These are phyloP conservation scores for Isurus oxyrinchus DNA, from an alignment of 2,113 vertebrate genomes.

Conservation along the genomic window DNA sequence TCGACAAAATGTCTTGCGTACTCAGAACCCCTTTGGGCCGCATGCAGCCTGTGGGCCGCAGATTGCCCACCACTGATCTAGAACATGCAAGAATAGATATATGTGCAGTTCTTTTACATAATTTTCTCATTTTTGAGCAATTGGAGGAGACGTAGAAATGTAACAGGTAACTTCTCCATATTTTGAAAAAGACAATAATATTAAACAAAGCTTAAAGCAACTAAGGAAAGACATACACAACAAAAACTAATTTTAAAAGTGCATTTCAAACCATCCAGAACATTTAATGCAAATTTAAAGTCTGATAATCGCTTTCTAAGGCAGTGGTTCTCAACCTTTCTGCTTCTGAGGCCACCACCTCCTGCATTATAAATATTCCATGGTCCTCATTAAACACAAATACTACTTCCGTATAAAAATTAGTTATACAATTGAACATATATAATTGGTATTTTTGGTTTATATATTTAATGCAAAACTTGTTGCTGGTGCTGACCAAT, in stretches of 20 bases:
- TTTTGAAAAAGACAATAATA: background rate
- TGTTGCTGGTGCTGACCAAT: no score
- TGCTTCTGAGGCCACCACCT: background rate
- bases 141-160: background rate
- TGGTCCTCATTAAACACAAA: background rate
- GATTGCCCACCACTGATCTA: no score
- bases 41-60: no score
- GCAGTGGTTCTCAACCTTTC: background rate
- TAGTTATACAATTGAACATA: background rate
- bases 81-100: background rate
- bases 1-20: no score
- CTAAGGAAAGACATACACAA: background rate
- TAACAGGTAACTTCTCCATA: background rate
- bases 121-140: background rate
- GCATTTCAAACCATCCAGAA: background rate
- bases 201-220: background rate
- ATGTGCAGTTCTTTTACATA: background rate
- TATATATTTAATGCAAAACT: no score
- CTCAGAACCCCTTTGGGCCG: no score
- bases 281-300: conserved; percentile 5
- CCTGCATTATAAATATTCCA: no score
- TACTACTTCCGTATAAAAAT: background rate
- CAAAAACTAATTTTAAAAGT: background rate
- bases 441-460: no score
- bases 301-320: background rate